A percentile compares a stretch with the other conserved stretches of the same genome.
Evolutionary conservation across 2,888 invertebrate genomes (phyloP).

Genomic region (Agrochola lychnidis): DNA sequence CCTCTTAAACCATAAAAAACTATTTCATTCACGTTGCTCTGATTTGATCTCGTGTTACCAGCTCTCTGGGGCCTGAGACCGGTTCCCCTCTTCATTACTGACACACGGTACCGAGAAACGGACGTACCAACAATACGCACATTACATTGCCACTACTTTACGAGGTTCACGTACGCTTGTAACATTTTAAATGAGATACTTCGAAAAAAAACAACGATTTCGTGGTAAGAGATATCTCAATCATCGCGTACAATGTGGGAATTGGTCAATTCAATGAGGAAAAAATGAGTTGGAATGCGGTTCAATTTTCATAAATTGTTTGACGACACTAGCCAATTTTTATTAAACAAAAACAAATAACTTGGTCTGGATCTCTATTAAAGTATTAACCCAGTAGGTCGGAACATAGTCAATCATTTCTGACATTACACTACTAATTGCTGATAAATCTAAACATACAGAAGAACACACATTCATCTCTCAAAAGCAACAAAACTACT

Average conservation of each 20-base stretch:
- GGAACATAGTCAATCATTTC: conserved; percentile 32
- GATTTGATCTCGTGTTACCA: conserved; percentile 66
- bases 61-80: conserved; percentile 73
- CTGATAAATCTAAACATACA: conserved; percentile 32
- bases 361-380: conserved; percentile 19
- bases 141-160: conserved; percentile 53
- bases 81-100: conserved; percentile 82
- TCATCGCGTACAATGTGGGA: conserved; percentile 40
- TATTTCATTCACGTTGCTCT: conserved; percentile 61
- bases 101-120: conserved; percentile 63
- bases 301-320: conserved; percentile 2
- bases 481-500: conserved; percentile 52
- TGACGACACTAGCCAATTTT: neutral
- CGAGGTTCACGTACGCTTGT: conserved; percentile 48
- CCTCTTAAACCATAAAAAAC: conserved; percentile 34
- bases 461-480: conserved; percentile 37
- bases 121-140: conserved; percentile 56
- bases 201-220: conserved; percentile 52
- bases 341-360: conserved; percentile 21
- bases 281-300: conserved; percentile 27
- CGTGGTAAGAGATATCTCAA: conserved; percentile 55
- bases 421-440: conserved; percentile 46
- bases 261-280: conserved; percentile 12
- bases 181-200: conserved; percentile 57
- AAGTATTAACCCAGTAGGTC: conserved; percentile 13